Evolutionary conservation across 2,797 vertebrate species (phyloP), one percentile per base, ranked within the genome.

Genomic region (Phylloscopus collybita): DNA sequence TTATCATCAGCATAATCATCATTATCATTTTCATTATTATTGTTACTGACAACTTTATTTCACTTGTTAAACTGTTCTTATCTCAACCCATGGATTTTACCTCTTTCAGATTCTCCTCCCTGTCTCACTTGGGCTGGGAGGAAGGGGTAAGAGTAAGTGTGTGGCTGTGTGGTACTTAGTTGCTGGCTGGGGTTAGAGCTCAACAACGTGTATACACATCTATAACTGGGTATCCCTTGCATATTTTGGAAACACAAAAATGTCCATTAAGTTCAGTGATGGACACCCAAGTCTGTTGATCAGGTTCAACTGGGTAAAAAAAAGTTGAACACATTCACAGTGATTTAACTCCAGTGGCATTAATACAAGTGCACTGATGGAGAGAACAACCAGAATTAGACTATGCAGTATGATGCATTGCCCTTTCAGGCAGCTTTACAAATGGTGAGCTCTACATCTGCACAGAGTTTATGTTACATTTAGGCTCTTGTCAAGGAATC

Each of bases 341-440:
- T 42, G 53, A 59, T 59, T 76, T 78, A 69, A 72, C 38, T 83
- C 17, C 25, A 69, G 19, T 59, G 62, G 17, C 10, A 2, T 18
- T 36, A 54, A 62, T 30, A 20, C 36, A 62, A 81, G 16, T 22
- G 22, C 29, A 12, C 5, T 69, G 16, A 19, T 70, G 36, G 56
- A 86, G 22, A 86, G 22, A 80, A 59, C 12, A 89, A 40, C 16
- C 21, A 84, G 49, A 75, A 79, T 66, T 81, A 65, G 62, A 40
- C 30, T 25, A 74, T 32, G 47, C 30, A 10, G 29, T 62, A 30
- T 18, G 44, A 66, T 38, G 19, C 19, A 42, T 36, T 91, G 72
- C 21, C 47, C 76, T 89, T 95, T 78, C 75, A 90, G 36, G 57
- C 50, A 80, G 36, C n/a, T 88, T 72, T 60, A 73, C 20, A 83